phyloP scores from a whole-genome alignment of 2,797 vertebrate genomes.

The Crocidura indochinensis region DNA sequence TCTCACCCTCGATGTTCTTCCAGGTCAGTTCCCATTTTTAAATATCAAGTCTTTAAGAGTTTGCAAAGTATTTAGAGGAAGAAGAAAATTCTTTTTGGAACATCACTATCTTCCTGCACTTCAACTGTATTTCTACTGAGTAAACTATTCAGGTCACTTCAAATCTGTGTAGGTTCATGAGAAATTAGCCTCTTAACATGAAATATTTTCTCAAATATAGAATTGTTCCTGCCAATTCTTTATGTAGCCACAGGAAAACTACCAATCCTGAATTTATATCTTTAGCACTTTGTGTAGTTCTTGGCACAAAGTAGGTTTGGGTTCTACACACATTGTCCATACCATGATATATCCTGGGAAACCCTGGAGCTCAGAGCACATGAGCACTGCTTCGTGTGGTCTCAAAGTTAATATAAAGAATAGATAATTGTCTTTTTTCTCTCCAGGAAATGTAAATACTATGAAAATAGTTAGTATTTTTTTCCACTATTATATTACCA shows the following conservation, averaged over 20 bases:
- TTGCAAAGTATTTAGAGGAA: not conserved
- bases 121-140: not conserved
- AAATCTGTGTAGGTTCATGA: conserved; percentile 24
- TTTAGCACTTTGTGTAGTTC: not conserved
- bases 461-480: not conserved
- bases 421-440: not conserved
- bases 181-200: not conserved
- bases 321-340: too few species aligned
- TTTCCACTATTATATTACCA: not conserved
- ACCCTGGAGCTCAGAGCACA: too few species aligned
- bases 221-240: not conserved
- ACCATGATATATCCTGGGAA: too few species aligned
- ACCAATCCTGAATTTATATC: not conserved
- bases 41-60: not conserved
- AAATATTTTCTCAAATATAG: conserved; percentile 59
- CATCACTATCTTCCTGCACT: conserved; percentile 15
- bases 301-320: too few species aligned
- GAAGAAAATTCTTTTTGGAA: conserved; percentile 6
- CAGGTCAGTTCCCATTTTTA: too few species aligned
- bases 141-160: not conserved
- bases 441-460: not conserved
- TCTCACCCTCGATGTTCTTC: too few species aligned
- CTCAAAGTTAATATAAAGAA: too few species aligned
- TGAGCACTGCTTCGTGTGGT: too few species aligned
- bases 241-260: conserved; percentile 29